These are phyloP conservation scores for Aproaerema taeniolella DNA, from an alignment of 2,888 invertebrate species.

Conservation along the genomic window DNA sequence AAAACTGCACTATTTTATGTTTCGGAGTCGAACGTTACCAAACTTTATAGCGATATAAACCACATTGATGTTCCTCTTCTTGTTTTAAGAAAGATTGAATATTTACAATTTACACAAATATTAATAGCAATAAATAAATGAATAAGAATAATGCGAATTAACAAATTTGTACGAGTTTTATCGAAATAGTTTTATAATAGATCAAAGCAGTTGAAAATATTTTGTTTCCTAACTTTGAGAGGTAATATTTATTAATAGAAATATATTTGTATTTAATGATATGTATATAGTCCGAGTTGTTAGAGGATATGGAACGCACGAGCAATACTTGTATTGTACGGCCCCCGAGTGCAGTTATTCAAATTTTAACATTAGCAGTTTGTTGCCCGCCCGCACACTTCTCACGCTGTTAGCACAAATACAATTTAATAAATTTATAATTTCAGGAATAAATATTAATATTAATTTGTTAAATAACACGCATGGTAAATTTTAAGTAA, in stretches of 20 bases:
- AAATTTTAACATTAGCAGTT: conserved; percentile 74
- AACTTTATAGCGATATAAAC: conserved; percentile 70
- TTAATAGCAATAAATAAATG: conserved; percentile 73
- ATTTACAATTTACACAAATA: conserved; percentile 75
- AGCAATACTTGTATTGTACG: conserved; percentile 47
- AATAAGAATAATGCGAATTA: conserved; percentile 64
- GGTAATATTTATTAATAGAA: conserved; percentile 80
- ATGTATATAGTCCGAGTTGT: conserved; percentile 64
- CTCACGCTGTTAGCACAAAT: conserved; percentile 72
- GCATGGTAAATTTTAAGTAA: conserved; percentile 54
- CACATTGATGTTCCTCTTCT: conserved; percentile 78
- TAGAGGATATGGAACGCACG: conserved; percentile 53
- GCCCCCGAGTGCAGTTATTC: conserved; percentile 76
- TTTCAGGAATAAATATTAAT: conserved; percentile 24
- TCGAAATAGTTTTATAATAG: conserved; percentile 75
- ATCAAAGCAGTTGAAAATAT: conserved; percentile 63
- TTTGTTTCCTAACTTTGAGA: conserved; percentile 79
- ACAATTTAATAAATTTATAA: conserved; percentile 23
- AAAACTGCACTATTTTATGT: conserved; percentile 74
- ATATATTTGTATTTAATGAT: conserved; percentile 80
- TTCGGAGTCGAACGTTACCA: conserved; percentile 69
- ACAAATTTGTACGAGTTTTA: conserved; percentile 75
- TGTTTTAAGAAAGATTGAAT: conserved; percentile 77
- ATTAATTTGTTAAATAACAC: conserved; percentile 48
- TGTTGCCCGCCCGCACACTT: conserved; percentile 62